Evolutionary conservation across 2,888 invertebrate genomes (phyloP).

Genomic region (Drosophila neonasuta): DNA sequence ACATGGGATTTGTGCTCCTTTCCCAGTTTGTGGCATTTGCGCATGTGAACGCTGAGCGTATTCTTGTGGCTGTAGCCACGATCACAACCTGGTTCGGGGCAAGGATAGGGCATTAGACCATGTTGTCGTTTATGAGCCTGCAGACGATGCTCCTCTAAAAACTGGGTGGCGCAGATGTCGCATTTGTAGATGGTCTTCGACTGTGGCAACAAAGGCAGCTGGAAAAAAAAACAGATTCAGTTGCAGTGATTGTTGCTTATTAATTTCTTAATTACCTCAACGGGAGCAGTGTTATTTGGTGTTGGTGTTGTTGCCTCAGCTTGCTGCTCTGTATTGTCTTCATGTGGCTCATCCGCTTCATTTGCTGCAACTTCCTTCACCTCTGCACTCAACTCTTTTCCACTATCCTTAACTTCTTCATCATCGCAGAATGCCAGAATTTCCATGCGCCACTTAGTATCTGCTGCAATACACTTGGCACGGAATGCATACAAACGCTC

Average conservation of each 20-base stretch:
- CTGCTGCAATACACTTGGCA: slow-evolving; percentile 52
- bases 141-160: slow-evolving; percentile 42
- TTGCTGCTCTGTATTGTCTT: background rate
- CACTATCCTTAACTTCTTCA: background rate
- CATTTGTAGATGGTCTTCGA: slow-evolving; percentile 41
- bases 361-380: background rate
- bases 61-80: slow-evolving; percentile 52
- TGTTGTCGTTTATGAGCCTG: slow-evolving; percentile 48
- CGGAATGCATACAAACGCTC: slow-evolving; percentile 53
- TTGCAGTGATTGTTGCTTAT: no score
- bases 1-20: slow-evolving; percentile 56
- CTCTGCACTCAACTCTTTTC: background rate
- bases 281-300: background rate
- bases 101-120: slow-evolving; percentile 47
- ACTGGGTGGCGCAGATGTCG: slow-evolving; percentile 46
- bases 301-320: background rate
- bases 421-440: slow-evolving; percentile 38
- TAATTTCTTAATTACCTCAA: background rate
- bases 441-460: slow-evolving; percentile 55
- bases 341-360: background rate
- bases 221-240: background rate
- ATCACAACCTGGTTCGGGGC: slow-evolving; percentile 42
- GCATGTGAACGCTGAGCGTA: slow-evolving; percentile 51
- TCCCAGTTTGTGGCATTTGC: slow-evolving; percentile 51
- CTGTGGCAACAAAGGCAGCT: background rate